Evolutionary conservation across 2,797 vertebrate species (phyloP).

Genomic region (Nannoperca obscura): DNA sequence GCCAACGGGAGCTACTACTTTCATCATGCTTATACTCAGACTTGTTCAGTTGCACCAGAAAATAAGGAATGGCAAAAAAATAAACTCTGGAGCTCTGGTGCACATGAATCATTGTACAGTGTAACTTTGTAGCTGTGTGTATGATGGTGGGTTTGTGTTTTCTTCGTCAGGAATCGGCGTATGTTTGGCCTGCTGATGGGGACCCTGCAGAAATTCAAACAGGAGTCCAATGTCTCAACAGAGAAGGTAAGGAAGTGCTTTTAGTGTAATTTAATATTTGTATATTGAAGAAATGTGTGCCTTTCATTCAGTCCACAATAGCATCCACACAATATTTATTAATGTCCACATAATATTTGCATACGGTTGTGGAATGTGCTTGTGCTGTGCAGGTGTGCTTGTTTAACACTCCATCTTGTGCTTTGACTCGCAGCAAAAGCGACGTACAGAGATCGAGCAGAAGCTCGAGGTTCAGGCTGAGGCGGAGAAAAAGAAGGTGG

Average conservation of each 20-base stretch:
- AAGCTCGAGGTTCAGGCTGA: conserved; percentile 99
- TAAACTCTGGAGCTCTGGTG: background rate
- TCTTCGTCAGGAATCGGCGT: conserved; percentile 92
- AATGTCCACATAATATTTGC: background rate
- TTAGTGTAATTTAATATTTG: background rate
- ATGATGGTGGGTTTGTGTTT: background rate
- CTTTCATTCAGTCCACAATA: background rate
- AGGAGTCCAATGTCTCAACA: conserved; percentile 95
- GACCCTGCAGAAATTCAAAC: conserved; percentile 98
- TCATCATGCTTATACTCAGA: rapidly evolving
- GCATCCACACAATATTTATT: background rate
- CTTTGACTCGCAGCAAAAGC: conserved; percentile 89
- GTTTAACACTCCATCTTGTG: background rate
- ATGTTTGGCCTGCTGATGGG: conserved; percentile 99
- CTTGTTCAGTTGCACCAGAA: background rate
- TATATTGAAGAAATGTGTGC: background rate
- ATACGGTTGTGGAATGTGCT: background rate
- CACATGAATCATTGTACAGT: too few relatives aligned
- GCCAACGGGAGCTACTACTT: background rate
- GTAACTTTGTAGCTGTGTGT: background rate
- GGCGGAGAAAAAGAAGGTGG: conserved; percentile 95
- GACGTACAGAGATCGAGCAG: conserved; percentile 96
- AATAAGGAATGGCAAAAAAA: rapidly evolving
- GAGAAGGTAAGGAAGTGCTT: conserved; percentile 88
- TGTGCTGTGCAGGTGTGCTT: background rate